Evolutionary conservation across 2,113 vertebrate genomes (phyloP).

Genomic region (Poecilia latipinna): DNA sequence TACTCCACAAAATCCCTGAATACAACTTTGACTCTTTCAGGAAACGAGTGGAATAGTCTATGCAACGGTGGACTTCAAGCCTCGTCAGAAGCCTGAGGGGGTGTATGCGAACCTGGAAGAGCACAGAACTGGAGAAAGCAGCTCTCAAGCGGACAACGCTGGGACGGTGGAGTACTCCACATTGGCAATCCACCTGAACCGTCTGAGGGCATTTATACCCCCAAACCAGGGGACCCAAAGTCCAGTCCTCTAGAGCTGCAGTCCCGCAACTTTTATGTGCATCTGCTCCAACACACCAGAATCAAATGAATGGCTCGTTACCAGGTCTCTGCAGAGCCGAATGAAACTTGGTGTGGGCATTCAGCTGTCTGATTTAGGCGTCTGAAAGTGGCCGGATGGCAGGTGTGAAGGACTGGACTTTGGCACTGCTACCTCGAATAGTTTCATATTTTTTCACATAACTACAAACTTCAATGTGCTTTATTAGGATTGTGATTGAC

Average conservation of each 20-base stretch:
- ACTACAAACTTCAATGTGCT: not conserved
- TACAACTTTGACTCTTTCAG: constrained; percentile 38
- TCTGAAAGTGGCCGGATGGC: too few relatives aligned
- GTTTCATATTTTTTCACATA: not conserved
- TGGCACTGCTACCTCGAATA: too few relatives aligned
- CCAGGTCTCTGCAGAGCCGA: too few relatives aligned
- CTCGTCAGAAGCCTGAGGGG: constrained; percentile 38
- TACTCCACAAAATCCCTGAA: not conserved
- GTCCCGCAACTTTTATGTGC: too few relatives aligned
- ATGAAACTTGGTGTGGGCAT: too few relatives aligned
- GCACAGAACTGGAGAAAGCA: constrained; percentile 5
- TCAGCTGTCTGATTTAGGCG: too few relatives aligned
- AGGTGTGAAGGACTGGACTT: too few relatives aligned
- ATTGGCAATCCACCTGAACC: constrained; percentile 42
- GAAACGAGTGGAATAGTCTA: constrained; percentile 67
- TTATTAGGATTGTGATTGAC: not conserved
- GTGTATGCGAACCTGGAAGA: constrained; percentile 69
- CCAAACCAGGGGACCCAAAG: too few relatives aligned
- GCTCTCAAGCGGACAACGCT: constrained; percentile 9
- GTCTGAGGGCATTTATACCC: not conserved
- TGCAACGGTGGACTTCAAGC: constrained; percentile 74
- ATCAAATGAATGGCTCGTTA: too few relatives aligned
- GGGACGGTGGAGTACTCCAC: constrained; percentile 76
- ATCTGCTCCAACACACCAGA: too few relatives aligned
- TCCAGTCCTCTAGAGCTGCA: too few relatives aligned